Percentiles rank a stretch among this genome's conserved stretches.
Evolutionary conservation across 2,888 invertebrate genomes (phyloP).

Genomic region (Patella caerulea): DNA sequence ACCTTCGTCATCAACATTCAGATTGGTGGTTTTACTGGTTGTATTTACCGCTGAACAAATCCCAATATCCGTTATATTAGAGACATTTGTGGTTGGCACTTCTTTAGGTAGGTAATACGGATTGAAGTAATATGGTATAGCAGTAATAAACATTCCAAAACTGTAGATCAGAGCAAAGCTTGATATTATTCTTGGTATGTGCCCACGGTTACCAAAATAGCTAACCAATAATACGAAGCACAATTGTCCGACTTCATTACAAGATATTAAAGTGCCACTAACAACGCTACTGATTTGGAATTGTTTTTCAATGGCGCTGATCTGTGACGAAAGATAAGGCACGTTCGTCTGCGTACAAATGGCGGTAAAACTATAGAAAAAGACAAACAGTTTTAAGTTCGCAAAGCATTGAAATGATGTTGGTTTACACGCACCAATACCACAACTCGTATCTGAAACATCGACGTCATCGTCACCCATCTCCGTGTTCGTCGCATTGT

Average conservation of each 20-base stretch:
- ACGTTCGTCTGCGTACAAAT: constrained; percentile 24
- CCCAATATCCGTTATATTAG: background rate
- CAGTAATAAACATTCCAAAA: constrained; percentile 12
- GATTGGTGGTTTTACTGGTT: background rate
- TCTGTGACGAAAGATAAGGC: constrained; percentile 36
- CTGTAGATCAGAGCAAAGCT: constrained; percentile 17
- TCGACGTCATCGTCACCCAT: background rate
- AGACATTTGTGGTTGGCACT: background rate
- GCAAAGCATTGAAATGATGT: constrained; percentile 21
- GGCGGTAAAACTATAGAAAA: constrained; percentile 22
- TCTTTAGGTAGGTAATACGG: constrained; percentile 17
- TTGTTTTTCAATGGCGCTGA: constrained; percentile 50
- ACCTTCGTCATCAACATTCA: background rate
- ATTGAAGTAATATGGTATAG: constrained; percentile 18
- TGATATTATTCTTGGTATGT: constrained; percentile 22
- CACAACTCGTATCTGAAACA: constrained; percentile 19
- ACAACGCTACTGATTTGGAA: constrained; percentile 48
- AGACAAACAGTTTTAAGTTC: constrained; percentile 23
- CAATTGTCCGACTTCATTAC: constrained; percentile 56
- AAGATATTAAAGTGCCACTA: constrained; percentile 49
- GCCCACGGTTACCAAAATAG: constrained; percentile 41
- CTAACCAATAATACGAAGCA: constrained; percentile 45
- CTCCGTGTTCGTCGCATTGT: background rate
- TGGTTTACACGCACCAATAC: constrained; percentile 20
- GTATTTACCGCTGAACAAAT: background rate